A percentile compares a stretch with the other conserved stretches of the same genome.
phyloP scores from a whole-genome alignment of 2,113 vertebrate species.

The Pavo muticus region DNA sequence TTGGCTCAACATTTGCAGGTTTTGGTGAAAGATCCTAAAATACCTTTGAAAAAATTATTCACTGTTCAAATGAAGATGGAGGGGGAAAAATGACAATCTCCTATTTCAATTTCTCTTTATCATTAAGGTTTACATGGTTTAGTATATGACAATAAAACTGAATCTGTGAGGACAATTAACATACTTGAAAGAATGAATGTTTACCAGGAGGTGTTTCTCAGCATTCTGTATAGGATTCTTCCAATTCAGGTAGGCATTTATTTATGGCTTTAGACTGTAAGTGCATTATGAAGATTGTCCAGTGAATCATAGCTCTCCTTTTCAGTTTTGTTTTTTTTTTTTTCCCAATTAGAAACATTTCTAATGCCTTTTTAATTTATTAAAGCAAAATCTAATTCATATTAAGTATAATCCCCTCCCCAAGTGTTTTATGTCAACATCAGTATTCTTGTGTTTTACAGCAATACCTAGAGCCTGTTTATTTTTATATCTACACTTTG shows the following conservation, averaged over 20 bases:
- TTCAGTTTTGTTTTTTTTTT: neutral
- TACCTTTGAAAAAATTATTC: conserved; percentile 69
- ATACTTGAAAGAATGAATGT: conserved; percentile 98
- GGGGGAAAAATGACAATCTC: conserved; percentile 60
- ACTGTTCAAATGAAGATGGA: conserved; percentile 59
- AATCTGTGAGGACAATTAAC: conserved; percentile 97
- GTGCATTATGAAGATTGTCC: conserved; percentile 35
- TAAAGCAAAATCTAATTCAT: conserved; percentile 30
- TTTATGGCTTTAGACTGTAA: conserved; percentile 54
- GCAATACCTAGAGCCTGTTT: conserved; percentile 93
- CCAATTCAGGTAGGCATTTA: conserved; percentile 89
- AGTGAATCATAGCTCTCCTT: conserved; percentile 7
- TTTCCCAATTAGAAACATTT: conserved; percentile 35
- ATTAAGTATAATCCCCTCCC: neutral
- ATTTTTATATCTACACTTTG: conserved; percentile 98
- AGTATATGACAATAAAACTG: conserved; percentile 96
- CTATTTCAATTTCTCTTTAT: conserved; percentile 69
- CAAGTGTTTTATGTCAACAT: conserved; percentile 50
- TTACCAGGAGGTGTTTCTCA: conserved; percentile 97
- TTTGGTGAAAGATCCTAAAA: conserved; percentile 60
- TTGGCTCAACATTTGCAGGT: conserved; percentile 21
- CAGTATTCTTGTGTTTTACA: conserved; percentile 75
- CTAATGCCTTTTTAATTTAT: conserved; percentile 31
- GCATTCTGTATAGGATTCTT: conserved; percentile 89
- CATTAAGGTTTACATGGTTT: conserved; percentile 90